A percentile compares a stretch with the other conserved stretches of the same genome.
These are phyloP conservation scores for Anastrepha ludens DNA, from an alignment of 1,140 invertebrate genomes.

Conservation along the genomic window DNA sequence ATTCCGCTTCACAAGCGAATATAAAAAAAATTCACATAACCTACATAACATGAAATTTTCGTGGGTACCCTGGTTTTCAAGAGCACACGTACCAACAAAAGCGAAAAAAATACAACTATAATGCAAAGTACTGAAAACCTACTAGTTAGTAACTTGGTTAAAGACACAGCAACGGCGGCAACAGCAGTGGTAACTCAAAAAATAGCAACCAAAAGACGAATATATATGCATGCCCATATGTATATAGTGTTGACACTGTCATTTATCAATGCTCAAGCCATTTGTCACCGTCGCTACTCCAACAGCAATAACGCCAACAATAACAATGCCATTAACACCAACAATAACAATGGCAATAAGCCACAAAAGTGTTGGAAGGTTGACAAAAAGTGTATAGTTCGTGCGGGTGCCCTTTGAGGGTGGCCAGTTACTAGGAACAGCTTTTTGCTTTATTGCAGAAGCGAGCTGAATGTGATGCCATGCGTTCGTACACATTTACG, in stretches of 20 bases:
- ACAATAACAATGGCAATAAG: constrained; percentile 1
- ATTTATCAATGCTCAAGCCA: constrained; percentile 20
- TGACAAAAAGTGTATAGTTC: not conserved
- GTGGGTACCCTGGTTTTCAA: not conserved
- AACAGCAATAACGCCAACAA: not conserved
- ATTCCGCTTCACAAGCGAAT: constrained; percentile 3
- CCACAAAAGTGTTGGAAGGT: constrained; percentile 28
- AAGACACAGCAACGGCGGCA: not conserved
- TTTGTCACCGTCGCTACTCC: constrained; percentile 24
- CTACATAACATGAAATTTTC: constrained; percentile 31
- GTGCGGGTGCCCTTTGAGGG: not conserved
- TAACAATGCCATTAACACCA: not conserved
- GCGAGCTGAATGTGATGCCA: too few relatives aligned
- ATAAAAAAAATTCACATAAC: constrained; percentile 22
- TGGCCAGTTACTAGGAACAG: too few relatives aligned
- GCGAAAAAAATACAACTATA: not conserved
- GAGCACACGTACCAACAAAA: not conserved
- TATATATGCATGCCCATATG: not conserved
- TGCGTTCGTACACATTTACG: too few relatives aligned
- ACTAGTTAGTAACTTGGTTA: not conserved
- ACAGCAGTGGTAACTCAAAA: not conserved
- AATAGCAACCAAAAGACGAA: not conserved
- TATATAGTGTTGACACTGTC: constrained; percentile 22
- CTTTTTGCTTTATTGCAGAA: too few relatives aligned
- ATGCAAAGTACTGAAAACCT: not conserved